These are phyloP conservation scores for Parnassius orleans DNA, from an alignment of 2,888 invertebrate species.

Conservation along the genomic window DNA sequence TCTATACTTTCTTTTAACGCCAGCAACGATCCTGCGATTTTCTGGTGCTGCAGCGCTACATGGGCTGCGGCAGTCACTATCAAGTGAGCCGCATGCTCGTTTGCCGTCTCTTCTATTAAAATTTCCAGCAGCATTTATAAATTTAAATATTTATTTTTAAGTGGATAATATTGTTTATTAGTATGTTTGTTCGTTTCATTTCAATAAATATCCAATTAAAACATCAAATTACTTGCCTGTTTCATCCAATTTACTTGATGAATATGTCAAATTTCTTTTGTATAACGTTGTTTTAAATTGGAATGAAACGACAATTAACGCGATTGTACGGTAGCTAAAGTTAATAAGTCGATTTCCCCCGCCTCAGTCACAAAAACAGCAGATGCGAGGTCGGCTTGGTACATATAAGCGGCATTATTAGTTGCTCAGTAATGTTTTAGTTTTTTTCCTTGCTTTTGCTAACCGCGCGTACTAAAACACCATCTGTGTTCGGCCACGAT, in stretches of 20 bases:
- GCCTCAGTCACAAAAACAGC: constrained; percentile 71
- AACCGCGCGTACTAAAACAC: constrained; percentile 64
- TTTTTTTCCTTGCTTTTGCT: constrained; percentile 55
- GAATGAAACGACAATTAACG: constrained; percentile 71
- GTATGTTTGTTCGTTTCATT: no score
- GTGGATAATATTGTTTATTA: no score
- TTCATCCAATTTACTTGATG: background rate
- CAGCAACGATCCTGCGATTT: no score
- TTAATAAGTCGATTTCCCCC: constrained; percentile 67
- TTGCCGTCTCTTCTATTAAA: no score
- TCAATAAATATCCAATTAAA: background rate
- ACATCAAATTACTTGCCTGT: background rate
- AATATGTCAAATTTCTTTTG: constrained; percentile 25
- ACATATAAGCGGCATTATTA: constrained; percentile 70
- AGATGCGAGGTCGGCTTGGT: constrained; percentile 58
- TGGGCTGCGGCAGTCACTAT: no score
- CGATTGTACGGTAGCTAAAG: constrained; percentile 60
- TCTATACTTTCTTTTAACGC: no score
- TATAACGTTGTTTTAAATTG: constrained; percentile 44
- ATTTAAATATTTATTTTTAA: no score
- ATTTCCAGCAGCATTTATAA: no score
- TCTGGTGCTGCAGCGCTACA: no score
- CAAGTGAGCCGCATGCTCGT: no score
- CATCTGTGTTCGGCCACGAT: constrained; percentile 66
- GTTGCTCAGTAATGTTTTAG: constrained; percentile 61